Base-by-base conservation (phyloP, 2,797 vertebrate genomes). In the Muscicapa comitata region DNA sequence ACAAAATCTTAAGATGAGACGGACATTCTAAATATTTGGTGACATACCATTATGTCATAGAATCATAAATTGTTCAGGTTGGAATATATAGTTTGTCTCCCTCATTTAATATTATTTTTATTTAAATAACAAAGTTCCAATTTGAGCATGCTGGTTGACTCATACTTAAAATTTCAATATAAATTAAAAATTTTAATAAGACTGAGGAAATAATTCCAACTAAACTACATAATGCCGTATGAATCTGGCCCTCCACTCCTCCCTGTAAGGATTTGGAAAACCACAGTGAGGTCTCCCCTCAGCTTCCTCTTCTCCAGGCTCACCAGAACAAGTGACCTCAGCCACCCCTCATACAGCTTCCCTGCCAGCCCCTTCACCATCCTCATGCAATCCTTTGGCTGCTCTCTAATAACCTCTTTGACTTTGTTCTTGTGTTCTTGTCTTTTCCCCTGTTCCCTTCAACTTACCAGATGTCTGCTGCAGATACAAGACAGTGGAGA, bases 41-140 rank as follows among this genome's bases (percentile, higher is more conserved):
- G 59, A 40, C 21, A 35, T 47, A 66, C 48, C 12, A 74, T 58
- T 66, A 86, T 57, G 77, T 58, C 9, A 42, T 43, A 67, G 5
- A 67, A 16, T 47, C 13, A 54, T 1, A 14, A 68, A 50, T 50
- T 0, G 0, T 45, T 63, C 33, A 33, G 10, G 12, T 35, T 51
- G 12, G 20, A 33, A 29, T 51, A 17, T 51, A 28, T 17, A 51
- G 50, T 29, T 51, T 29, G 26, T 51, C 50, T 51, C 50, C 17
- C 10, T 18, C 28, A 29, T 51, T 51, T 29, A 29, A 51, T 18
- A 29, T 51, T 51, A 51, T 28, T 50, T 50, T 28, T 50, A 50
- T 29, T 51, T 51, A 29, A 51, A 29, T 51, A 51, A 29, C 29
- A 10, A 51, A 28, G 28, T 29, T 51, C 28, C 50, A 51, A 29